Evolutionary conservation across 2,113 vertebrate genomes (phyloP), one percentile per base, ranked within the genome.

Genomic region (Fregata magnificens): DNA sequence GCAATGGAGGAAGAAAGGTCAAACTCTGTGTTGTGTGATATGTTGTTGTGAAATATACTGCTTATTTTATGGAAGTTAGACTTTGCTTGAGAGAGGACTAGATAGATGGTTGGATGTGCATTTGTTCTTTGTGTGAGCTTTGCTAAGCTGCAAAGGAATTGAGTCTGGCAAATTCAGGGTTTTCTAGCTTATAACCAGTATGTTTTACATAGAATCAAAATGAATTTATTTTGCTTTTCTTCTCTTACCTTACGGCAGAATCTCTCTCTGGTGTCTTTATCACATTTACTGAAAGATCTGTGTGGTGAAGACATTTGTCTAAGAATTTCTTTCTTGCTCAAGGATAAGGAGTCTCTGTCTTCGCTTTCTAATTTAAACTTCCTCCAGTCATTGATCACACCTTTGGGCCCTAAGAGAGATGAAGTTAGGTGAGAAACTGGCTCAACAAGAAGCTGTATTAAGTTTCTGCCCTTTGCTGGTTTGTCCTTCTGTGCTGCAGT

Each of bases 321-420:
- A 62, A 99, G 98, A 44, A 99, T 98, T 96, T 99, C 99, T 91
- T 95, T 99, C 97, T 99, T 99, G 86, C 97, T 98, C 25, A 97
- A 82, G 86, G 99, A 97, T 73, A 99, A 45, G 74, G 98, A 98
- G 19, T 99, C 98, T 88, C 95, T 94, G 19, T 99, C 99, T 98
- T 99, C 98, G 5, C 99, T 99, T 96, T 99, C 99, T 97, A 99
- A 84, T 87, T 99, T 99, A 97, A 99, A 99, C 95, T 99, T 99
- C 92, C 99, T 99, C 99, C 99, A 99, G 97, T 99, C 99, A 94
- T 99, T 98, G 97, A 99, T 99, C 82, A 99, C 99, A 22, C 99
- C 99, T 97, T 99, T 99, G 87, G 99, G 99, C 73, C 99, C 99
- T 99, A 76, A 25, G 88, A 95, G 78, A 90, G 74, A 90, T 45